Conservation (phyloP, 2,888 invertebrate genomes). For the Aethes cnicana region DNA sequence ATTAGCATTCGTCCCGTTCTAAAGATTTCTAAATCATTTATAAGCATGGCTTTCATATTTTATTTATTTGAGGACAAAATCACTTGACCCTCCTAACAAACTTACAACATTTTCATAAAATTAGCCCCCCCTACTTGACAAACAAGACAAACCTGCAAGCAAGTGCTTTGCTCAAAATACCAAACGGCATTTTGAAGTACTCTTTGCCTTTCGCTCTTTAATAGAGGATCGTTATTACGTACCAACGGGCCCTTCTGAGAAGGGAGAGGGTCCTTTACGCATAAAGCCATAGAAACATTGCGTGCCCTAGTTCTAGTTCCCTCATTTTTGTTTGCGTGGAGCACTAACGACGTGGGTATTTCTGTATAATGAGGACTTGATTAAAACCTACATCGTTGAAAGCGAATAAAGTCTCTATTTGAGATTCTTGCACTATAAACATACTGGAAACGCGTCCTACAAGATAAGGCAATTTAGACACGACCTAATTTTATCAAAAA, state of each 20-base stretch:
- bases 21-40: too few relatives aligned
- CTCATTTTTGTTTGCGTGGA: slow-evolving; percentile 42
- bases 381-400: neutral
- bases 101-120: slow-evolving; percentile 18
- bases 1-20: too few relatives aligned
- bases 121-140: slow-evolving; percentile 12
- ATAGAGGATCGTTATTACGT: slow-evolving; percentile 59
- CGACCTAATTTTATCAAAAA: too few relatives aligned
- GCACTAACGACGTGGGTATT: slow-evolving; percentile 48
- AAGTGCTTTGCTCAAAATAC: slow-evolving; percentile 49
- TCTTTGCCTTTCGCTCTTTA: slow-evolving; percentile 46
- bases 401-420: too few relatives aligned
- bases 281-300: slow-evolving; percentile 53
- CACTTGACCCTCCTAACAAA: slow-evolving; percentile 14
- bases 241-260: slow-evolving; percentile 33
- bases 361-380: slow-evolving; percentile 15
- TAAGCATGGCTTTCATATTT: too few relatives aligned
- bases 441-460: too few relatives aligned
- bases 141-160: slow-evolving; percentile 19
- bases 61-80: slow-evolving; percentile 2
- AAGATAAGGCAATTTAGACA: too few relatives aligned
- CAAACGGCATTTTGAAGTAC: slow-evolving; percentile 51
- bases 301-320: slow-evolving; percentile 57
- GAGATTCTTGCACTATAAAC: too few relatives aligned
- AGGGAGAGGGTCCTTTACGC: slow-evolving; percentile 49